These are phyloP conservation scores for Allobates femoralis DNA, from an alignment of 2,797 vertebrate genomes.

Conservation along the genomic window DNA sequence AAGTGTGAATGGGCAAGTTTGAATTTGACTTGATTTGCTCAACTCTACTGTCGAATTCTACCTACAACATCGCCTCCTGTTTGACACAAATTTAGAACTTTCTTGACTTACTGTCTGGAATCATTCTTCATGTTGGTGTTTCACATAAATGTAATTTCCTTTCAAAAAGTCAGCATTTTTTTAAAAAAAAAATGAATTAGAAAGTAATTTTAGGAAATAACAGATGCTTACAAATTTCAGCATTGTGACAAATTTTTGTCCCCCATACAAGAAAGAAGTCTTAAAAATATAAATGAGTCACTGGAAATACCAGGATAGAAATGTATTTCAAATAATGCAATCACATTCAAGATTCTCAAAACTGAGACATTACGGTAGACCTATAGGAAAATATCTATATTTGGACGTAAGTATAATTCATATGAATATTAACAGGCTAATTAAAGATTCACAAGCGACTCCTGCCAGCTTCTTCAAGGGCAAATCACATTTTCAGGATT, in stretches of 20 bases:
- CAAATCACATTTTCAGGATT: neutral
- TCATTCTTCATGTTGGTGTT: slow-evolving; percentile 4
- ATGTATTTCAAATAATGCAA: neutral
- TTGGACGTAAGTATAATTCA: neutral
- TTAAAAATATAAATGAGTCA: slow-evolving; percentile 17
- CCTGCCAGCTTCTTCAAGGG: neutral
- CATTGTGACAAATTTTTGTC: slow-evolving; percentile 17
- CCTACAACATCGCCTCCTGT: neutral
- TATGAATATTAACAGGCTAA: neutral
- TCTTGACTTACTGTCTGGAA: neutral
- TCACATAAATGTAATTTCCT: neutral
- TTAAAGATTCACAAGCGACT: neutral
- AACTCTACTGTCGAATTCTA: neutral
- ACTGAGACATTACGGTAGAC: neutral
- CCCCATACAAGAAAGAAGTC: slow-evolving; percentile 9
- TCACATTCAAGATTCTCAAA: slow-evolving; percentile 12
- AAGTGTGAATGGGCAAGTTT: too few species aligned
- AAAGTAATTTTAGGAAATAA: slow-evolving; percentile 26
- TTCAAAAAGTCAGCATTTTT: slow-evolving; percentile 13
- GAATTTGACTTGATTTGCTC: too few species aligned
- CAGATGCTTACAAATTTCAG: slow-evolving; percentile 34
- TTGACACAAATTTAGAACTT: neutral
- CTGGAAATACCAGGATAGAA: neutral
- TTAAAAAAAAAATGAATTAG: neutral
- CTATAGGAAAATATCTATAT: slow-evolving; percentile 9